Conservation (phyloP, 2,113 vertebrate species). For the Pygoscelis adeliae region DNA sequence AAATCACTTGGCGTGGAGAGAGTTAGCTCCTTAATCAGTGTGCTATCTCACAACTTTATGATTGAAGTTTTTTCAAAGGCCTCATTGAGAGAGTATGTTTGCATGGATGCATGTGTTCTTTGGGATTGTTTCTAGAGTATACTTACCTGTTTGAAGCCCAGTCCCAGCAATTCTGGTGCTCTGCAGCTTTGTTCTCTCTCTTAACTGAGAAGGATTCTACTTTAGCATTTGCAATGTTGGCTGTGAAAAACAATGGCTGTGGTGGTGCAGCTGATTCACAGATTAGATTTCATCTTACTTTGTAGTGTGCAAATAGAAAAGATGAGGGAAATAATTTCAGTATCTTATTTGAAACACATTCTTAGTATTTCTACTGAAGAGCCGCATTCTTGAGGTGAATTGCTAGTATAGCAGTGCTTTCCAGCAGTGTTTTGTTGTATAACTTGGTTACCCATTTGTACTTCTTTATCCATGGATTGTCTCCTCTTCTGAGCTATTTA, state of each 20-base stretch:
- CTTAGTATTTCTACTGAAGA: neutral
- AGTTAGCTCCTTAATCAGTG: neutral
- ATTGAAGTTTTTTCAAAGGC: neutral
- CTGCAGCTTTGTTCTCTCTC: neutral
- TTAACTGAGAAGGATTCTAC: neutral
- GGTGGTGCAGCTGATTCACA: neutral
- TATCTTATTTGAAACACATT: neutral
- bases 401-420: neutral
- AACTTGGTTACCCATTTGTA: neutral
- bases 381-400: neutral
- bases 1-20: neutral
- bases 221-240: neutral
- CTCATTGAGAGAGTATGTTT: neutral
- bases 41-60: neutral
- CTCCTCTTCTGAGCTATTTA: neutral
- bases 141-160: neutral
- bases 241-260: neutral
- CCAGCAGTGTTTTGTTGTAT: neutral
- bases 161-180: neutral
- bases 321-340: neutral
- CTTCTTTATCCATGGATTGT: neutral
- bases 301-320: neutral
- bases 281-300: neutral
- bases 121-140: neutral
- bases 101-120: neutral